phyloP scores from a whole-genome alignment of 2,888 invertebrate genomes.

The Zaprionus bogoriensis region DNA sequence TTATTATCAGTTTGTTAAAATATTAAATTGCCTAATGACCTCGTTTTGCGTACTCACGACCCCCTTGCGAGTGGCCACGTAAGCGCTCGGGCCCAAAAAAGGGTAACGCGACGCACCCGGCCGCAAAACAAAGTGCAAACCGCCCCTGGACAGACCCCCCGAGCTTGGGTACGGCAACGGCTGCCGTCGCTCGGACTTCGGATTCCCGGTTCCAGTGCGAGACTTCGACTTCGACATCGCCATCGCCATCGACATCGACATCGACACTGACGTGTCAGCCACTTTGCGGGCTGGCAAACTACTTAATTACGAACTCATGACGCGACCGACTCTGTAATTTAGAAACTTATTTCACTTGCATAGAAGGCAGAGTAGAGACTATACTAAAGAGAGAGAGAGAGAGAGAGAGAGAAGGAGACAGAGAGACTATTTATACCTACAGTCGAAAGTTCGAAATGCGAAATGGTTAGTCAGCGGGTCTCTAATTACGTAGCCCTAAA shows the following conservation, averaged over 20 bases:
- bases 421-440: too few species aligned
- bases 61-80: conserved; percentile 59
- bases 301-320: conserved; percentile 63
- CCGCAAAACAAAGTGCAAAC: conserved; percentile 1
- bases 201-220: too few species aligned
- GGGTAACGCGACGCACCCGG: conserved; percentile 11
- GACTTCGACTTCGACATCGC: background rate
- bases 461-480: conserved; percentile 25
- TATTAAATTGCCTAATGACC: conserved; percentile 78
- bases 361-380: too few species aligned
- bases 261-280: conserved; percentile 58
- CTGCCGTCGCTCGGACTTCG: conserved; percentile 44
- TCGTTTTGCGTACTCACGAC: conserved; percentile 56
- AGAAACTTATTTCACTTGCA: conserved; percentile 44
- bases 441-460: conserved; percentile 33
- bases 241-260: background rate
- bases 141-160: conserved; percentile 6
- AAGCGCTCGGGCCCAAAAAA: conserved; percentile 45
- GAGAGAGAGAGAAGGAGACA: too few species aligned
- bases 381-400: background rate
- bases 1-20: conserved; percentile 74
- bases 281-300: conserved; percentile 24
- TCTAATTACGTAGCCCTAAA: conserved; percentile 33
- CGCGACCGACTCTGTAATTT: conserved; percentile 60
- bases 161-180: conserved; percentile 57